Evolutionary conservation across 2,888 invertebrate genomes (phyloP).

Genomic region (Pheosia gnoma): DNA sequence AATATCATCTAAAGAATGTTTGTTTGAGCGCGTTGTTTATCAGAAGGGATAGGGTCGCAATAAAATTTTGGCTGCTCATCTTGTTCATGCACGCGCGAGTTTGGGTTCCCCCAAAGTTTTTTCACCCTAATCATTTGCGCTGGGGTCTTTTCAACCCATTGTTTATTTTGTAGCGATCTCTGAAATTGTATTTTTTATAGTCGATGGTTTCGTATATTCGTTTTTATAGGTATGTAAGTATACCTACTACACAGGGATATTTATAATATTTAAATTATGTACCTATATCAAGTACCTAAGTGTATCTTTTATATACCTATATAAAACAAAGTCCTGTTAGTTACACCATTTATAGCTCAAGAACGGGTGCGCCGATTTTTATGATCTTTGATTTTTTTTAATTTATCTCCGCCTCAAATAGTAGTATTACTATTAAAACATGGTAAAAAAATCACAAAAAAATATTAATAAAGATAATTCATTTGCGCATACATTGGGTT

Average conservation of each 20-base stretch:
- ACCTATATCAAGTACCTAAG: too few species aligned
- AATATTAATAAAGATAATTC: too few species aligned
- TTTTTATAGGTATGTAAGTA: constrained; percentile 11
- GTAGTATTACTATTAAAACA: too few species aligned
- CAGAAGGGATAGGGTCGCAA: constrained; percentile 52
- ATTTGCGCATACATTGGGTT: too few species aligned
- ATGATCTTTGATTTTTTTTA: too few species aligned
- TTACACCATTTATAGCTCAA: too few species aligned
- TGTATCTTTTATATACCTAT: too few species aligned
- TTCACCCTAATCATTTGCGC: constrained; percentile 66
- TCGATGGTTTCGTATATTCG: constrained; percentile 30
- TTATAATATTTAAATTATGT: too few species aligned
- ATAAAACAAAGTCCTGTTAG: too few species aligned
- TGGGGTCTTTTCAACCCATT: constrained; percentile 65
- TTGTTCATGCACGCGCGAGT: constrained; percentile 48
- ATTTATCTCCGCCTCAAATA: too few species aligned
- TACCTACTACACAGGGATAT: not conserved
- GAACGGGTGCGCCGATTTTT: too few species aligned
- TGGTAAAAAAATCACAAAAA: too few species aligned
- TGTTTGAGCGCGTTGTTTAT: constrained; percentile 54
- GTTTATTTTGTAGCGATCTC: constrained; percentile 61
- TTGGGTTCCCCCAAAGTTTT: constrained; percentile 55
- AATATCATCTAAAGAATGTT: constrained; percentile 40
- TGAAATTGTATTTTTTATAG: constrained; percentile 49
- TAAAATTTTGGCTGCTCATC: constrained; percentile 66